Conservation (phyloP, 1,140 invertebrate genomes). For the Drosophila rufa region DNA sequence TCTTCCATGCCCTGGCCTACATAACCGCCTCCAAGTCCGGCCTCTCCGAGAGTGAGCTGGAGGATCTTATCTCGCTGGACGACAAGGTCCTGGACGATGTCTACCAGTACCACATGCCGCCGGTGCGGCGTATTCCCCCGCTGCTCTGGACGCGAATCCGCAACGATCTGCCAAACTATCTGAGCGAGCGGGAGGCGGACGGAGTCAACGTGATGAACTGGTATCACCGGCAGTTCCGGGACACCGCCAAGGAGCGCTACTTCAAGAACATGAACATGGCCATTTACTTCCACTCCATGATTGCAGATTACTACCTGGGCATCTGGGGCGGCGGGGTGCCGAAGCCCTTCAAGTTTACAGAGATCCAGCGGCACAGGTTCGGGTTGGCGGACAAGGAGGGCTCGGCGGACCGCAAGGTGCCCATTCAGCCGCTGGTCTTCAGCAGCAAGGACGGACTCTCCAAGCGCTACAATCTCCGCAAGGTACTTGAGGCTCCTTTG, state of each 20-base stretch:
- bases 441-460: constrained; percentile 94
- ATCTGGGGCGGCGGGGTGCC: constrained; percentile 97
- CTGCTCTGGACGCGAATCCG: constrained; percentile 97
- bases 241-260: constrained; percentile 96
- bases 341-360: constrained; percentile 98
- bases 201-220: constrained; percentile 98
- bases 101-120: constrained; percentile 99
- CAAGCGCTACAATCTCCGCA: constrained; percentile 94
- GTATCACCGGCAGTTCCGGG: constrained; percentile 98
- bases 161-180: constrained; percentile 97
- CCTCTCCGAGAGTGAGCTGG: constrained; percentile 96
- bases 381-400: constrained; percentile 96
- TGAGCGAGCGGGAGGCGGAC: constrained; percentile 98
- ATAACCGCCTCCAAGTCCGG: constrained; percentile 97
- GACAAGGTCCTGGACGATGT: constrained; percentile 98
- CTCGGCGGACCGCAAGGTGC: constrained; percentile 97
- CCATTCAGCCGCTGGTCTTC: constrained; percentile 97
- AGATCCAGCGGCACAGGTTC: constrained; percentile 93
- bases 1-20: constrained; percentile 97
- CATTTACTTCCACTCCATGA: constrained; percentile 98
- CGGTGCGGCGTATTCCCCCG: constrained; percentile 97
- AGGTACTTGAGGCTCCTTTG: constrained; percentile 86
- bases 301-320: constrained; percentile 98
- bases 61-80: constrained; percentile 97
- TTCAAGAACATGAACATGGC: constrained; percentile 99